Conservation (phyloP, 53 echinoderm and acorn worm genomes). For the Astropecten irregularis region DNA sequence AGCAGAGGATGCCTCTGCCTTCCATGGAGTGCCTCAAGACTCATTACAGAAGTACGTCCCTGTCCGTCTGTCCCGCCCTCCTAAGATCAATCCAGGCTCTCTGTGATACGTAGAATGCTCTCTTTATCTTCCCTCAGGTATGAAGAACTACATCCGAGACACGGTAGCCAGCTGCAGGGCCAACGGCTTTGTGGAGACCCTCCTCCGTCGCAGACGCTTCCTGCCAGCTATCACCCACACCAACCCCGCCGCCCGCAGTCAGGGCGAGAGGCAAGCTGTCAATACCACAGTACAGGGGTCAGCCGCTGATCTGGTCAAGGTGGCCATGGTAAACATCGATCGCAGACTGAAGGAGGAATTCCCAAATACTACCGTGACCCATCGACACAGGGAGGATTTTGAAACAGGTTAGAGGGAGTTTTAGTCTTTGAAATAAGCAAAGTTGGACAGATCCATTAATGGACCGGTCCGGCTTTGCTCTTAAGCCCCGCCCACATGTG, state of each 20-base stretch:
- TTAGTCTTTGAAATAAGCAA: no score
- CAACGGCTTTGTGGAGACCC: conserved; percentile 83
- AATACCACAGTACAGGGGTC: conserved; percentile 99
- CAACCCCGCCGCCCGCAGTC: conserved; percentile 73
- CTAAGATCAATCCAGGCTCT: no score
- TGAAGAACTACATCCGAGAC: conserved; percentile 79
- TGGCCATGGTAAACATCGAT: conserved; percentile 92
- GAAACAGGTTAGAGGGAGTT: conserved; percentile 44
- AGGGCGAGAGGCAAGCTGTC: conserved; percentile 96
- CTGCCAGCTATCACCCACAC: conserved; percentile 85
- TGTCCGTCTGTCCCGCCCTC: no score
- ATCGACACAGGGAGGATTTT: conserved; percentile 68
- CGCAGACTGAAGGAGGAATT: conserved; percentile 66
- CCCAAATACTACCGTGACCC: conserved; percentile 73
- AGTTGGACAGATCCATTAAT: no score
- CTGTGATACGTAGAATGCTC: no score
- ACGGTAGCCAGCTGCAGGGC: conserved; percentile 74
- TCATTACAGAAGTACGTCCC: no score
- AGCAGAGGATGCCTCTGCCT: no score
- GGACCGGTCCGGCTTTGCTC: no score
- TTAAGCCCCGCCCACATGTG: no score
- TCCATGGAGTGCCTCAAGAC: no score
- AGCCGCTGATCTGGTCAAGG: conserved; percentile 96
- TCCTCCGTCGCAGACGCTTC: conserved; percentile 78
- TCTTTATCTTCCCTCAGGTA: conserved; percentile 32